Base-by-base conservation (phyloP, 1,140 invertebrate species). In the Trachymyrmex cornetzi region DNA sequence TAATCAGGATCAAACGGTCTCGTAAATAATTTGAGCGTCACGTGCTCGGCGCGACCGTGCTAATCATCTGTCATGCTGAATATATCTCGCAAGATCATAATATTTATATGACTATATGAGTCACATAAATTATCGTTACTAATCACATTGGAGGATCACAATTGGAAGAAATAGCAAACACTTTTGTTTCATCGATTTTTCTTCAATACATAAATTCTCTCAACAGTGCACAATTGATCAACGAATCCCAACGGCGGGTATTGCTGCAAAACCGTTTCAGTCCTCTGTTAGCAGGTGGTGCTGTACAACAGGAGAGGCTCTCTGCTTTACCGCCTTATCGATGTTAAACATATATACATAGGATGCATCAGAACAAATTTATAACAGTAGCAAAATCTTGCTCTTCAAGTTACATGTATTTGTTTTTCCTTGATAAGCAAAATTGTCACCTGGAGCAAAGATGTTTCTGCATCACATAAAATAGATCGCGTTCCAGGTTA, bases 261-360 rank as follows among this genome's bases (percentile, higher is more conserved):
- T 63, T n/a, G 24, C 19, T 57, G 30, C 6, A 53, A 75, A 53
- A 85, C 22, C 30, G 74, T 85, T 66, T 74, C 27, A 16, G 11
- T 38, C 30, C 50, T 61, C 30, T 27, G 63, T 75, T 53, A 53
- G 55, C 85, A 93, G 93, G 92, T 92, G 92, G 92, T 91, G 85
- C 75, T 64, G 59, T 59, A 44, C 9, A 72, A 50, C 88, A 59
- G 48, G 50, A 77, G 38, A 50, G 50, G 55, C 14, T 71, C 75
- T 74, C 92, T 93, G 63, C 79, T 50, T 93, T 93, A 92, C 79
- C 92, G 34, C 61, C 85, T 14, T 79, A 85, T 77, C 59, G 69
- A 67, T 63, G 69, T 48, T 27, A 44, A 71, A 50, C 1, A 44
- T 72, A 16, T 57, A n/a, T 72, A 67, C 4, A 34, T 27, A 44